Evolutionary conservation across 2,797 vertebrate species (phyloP).

Genomic region (Syngnathus acus): DNA sequence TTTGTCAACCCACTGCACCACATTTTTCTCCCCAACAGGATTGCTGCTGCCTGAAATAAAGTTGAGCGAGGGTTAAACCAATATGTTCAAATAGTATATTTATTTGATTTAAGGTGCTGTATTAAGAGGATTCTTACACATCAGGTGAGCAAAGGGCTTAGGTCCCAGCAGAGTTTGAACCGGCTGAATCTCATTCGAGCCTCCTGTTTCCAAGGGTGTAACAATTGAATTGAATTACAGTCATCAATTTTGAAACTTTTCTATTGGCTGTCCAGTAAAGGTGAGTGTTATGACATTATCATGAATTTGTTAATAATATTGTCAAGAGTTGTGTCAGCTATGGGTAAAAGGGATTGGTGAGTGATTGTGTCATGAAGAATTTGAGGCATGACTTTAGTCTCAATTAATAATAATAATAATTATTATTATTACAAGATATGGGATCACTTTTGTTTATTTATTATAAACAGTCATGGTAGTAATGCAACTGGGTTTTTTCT

Average conservation of each 20-base stretch:
- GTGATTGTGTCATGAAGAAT: not conserved
- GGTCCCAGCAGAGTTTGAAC: not conserved
- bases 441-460: too few species aligned
- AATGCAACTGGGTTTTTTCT: not conserved
- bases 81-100: not conserved
- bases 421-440: too few species aligned
- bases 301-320: not conserved
- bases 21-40: rapidly evolving
- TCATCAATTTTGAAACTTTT: not conserved
- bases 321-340: too few species aligned
- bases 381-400: not conserved
- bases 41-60: slow-evolving; percentile 20
- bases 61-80: not conserved
- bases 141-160: slow-evolving; percentile 53
- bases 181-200: slow-evolving; percentile 20
- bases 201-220: slow-evolving; percentile 35
- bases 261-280: not conserved
- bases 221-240: not conserved
- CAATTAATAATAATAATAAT: too few species aligned
- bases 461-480: not conserved
- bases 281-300: not conserved
- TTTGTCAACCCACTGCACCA: slow-evolving; percentile 35
- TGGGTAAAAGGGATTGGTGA: not conserved
- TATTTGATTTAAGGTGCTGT: not conserved
- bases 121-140: slow-evolving; percentile 34